Percentiles rank a stretch among this genome's conserved stretches.
These are phyloP conservation scores for Drosophila pegasa DNA, from an alignment of 2,888 invertebrate species.

Conservation along the genomic window DNA sequence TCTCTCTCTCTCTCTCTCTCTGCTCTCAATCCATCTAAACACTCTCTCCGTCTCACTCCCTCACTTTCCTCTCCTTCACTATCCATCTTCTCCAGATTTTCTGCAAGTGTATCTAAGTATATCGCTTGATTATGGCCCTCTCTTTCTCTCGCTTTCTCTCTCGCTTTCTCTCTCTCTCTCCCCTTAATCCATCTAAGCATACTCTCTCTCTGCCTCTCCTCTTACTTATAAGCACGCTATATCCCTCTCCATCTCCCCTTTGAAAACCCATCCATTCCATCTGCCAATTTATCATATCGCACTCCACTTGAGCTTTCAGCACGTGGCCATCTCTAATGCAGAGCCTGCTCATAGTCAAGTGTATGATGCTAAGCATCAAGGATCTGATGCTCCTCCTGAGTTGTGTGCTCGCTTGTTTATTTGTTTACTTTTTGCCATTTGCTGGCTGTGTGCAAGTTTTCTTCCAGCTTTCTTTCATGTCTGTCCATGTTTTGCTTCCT, in stretches of 20 bases:
- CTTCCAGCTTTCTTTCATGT: conserved; percentile 43
- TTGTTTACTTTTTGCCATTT: conserved; percentile 79
- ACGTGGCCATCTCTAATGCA: conserved; percentile 23
- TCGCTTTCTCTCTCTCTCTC: not conserved
- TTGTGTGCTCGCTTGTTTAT: conserved; percentile 66
- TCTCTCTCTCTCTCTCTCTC: not conserved
- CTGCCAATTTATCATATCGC: not conserved
- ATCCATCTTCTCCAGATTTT: not conserved
- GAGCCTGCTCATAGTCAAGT: conserved; percentile 37
- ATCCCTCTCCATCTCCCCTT: no score
- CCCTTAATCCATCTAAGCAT: no score
- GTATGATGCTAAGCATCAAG: conserved; percentile 30
- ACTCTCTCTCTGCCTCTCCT: no score
- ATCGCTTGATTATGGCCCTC: no score
- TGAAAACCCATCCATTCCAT: not conserved
- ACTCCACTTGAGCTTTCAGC: not conserved
- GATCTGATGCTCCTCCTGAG: conserved; percentile 19
- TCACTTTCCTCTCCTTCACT: not conserved
- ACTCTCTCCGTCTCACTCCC: not conserved
- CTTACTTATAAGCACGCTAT: no score
- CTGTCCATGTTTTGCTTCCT: conserved; percentile 24
- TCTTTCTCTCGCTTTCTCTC: not conserved
- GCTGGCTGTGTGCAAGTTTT: conserved; percentile 63
- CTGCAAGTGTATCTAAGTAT: no score
- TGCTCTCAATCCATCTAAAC: no score